Conservation (phyloP, 92 coral and sea anemone genomes). For the Meandrina meandrites region DNA sequence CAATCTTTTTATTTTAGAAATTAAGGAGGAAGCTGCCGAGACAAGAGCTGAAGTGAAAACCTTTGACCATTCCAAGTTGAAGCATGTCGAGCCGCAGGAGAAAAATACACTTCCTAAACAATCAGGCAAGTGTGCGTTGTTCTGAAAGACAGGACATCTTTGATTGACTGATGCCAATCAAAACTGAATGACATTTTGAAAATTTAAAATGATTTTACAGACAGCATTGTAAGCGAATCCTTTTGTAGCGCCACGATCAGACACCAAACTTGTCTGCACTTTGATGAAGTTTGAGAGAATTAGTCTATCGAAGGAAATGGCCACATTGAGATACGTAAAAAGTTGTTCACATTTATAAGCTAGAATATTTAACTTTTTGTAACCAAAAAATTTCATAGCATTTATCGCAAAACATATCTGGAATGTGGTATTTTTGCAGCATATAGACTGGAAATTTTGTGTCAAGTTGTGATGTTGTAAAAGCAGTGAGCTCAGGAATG, state of each 20-base stretch:
- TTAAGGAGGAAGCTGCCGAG: slow-evolving; percentile 67
- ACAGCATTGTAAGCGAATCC: not conserved
- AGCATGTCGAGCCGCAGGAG: slow-evolving; percentile 74
- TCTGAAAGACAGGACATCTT: slow-evolving; percentile 35
- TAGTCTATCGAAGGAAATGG: not conserved
- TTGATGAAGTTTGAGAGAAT: not conserved
- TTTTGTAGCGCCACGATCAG: not conserved
- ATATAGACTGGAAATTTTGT: not conserved
- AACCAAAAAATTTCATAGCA: not conserved
- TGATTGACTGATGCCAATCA: slow-evolving; percentile 34
- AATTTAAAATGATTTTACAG: not conserved
- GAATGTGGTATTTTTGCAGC: not conserved
- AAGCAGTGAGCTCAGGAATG: not conserved
- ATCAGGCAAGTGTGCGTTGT: slow-evolving; percentile 74
- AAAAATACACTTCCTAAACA: slow-evolving; percentile 78
- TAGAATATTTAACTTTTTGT: not conserved
- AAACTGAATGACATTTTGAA: slow-evolving; percentile 14
- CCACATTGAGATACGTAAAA: not conserved
- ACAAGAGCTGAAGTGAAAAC: slow-evolving; percentile 79
- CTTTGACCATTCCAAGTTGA: slow-evolving; percentile 69
- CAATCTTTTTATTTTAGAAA: slow-evolving; percentile 40
- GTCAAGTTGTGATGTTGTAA: not conserved
- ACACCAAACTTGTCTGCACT: not conserved
- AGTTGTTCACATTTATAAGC: not conserved
- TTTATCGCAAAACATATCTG: not conserved